Evolutionary conservation across 2,797 vertebrate genomes (phyloP).

Genomic region (Staurois parvus): DNA sequence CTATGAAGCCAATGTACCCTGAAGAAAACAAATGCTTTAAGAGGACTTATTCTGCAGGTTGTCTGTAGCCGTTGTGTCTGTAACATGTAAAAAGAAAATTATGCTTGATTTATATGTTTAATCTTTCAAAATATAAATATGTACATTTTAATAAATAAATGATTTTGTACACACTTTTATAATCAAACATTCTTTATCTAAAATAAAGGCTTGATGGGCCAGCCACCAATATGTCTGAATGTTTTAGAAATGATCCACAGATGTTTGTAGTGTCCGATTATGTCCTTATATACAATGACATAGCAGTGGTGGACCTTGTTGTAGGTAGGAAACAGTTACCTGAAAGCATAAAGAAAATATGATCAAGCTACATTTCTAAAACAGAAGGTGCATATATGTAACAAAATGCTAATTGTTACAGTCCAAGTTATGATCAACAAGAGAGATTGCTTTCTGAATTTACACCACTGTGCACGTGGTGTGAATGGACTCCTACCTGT

Average conservation of each 20-base stretch:
- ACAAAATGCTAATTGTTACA: too few species aligned
- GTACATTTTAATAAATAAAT: constrained; percentile 27
- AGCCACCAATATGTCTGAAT: background rate
- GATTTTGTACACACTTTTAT: constrained; percentile 22
- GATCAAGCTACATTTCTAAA: background rate
- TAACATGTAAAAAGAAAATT: background rate
- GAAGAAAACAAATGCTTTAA: background rate
- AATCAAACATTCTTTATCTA: background rate
- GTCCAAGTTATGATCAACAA: too few species aligned
- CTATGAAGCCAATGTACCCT: background rate
- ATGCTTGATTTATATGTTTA: background rate
- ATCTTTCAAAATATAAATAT: constrained; percentile 19
- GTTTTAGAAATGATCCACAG: too few species aligned
- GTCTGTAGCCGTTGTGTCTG: background rate
- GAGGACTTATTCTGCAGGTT: background rate
- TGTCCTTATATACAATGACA: background rate
- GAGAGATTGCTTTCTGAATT: too few species aligned
- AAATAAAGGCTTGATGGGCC: constrained; percentile 30
- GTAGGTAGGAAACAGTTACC: background rate
- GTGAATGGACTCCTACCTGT: too few species aligned
- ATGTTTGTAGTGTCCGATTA: too few species aligned
- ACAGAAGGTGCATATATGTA: too few species aligned
- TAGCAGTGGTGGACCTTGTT: background rate
- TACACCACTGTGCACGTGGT: too few species aligned
- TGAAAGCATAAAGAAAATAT: background rate